phyloP scores from a whole-genome alignment of 2,113 vertebrate species.

The Dinomys branickii region DNA sequence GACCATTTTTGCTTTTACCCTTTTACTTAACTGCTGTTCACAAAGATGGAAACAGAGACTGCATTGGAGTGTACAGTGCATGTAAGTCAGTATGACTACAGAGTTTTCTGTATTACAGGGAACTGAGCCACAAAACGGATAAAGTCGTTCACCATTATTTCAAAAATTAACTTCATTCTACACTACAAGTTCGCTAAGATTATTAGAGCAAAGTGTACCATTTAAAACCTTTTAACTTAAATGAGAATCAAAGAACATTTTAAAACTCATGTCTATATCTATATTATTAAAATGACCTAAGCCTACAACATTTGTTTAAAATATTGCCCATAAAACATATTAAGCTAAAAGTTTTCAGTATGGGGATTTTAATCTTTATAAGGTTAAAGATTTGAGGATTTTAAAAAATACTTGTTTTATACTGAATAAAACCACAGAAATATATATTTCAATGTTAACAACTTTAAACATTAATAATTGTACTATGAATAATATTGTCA shows the following conservation, averaged over 20 bases:
- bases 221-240: constrained; percentile 50
- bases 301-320: constrained; percentile 22
- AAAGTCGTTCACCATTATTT: constrained; percentile 46
- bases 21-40: constrained; percentile 84
- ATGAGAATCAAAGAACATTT: constrained; percentile 34
- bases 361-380: neutral
- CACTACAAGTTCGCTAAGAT: neutral
- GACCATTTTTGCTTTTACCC: constrained; percentile 83
- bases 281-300: neutral
- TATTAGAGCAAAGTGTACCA: constrained; percentile 10
- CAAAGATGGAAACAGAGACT: constrained; percentile 77
- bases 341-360: constrained; percentile 1
- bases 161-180: constrained; percentile 48
- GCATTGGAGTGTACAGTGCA: neutral
- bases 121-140: constrained; percentile 1
- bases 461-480: constrained; percentile 18
- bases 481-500: neutral
- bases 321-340: constrained; percentile 43
- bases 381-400: neutral
- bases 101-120: constrained; percentile 58
- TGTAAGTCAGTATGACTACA: constrained; percentile 22
- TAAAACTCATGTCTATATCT: constrained; percentile 31
- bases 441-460: neutral
- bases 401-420: constrained; percentile 23
- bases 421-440: constrained; percentile 14